Conservation (phyloP, 2,113 vertebrate species). For the Ariopsis seemanni region DNA sequence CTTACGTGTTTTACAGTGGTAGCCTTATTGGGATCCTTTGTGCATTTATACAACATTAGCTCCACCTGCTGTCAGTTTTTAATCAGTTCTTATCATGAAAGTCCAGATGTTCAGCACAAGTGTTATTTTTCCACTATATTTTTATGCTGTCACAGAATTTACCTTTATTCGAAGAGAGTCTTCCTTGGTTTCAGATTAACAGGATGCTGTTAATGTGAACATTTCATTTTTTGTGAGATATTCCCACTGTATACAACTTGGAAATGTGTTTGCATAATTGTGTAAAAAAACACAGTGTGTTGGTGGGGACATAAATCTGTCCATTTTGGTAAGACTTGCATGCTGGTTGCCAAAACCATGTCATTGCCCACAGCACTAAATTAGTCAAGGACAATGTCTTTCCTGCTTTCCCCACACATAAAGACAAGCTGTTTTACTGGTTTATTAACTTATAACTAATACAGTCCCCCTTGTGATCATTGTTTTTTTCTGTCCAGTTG, state of each 20-base stretch:
- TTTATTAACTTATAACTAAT: neutral
- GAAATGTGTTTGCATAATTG: neutral
- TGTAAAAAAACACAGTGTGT: slow-evolving; percentile 1
- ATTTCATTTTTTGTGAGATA: neutral
- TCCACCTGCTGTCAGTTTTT: slow-evolving; percentile 44
- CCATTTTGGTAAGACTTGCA: slow-evolving; percentile 32
- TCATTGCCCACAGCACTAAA: slow-evolving; percentile 32
- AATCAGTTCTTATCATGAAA: slow-evolving; percentile 8
- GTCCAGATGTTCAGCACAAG: neutral
- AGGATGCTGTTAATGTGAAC: neutral
- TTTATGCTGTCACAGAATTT: neutral
- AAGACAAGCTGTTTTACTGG: neutral
- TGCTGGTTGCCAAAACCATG: slow-evolving; percentile 39
- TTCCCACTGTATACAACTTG: neutral
- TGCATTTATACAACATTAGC: slow-evolving; percentile 29
- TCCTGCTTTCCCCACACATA: neutral
- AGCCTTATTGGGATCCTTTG: neutral
- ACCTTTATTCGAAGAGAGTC: neutral
- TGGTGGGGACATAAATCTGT: slow-evolving; percentile 41
- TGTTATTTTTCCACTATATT: neutral
- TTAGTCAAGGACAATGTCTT: slow-evolving; percentile 28
- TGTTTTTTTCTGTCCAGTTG: neutral
- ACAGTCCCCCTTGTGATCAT: neutral
- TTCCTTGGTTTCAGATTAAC: neutral
- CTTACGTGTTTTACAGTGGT: neutral